These are phyloP conservation scores for Cyaniris semiargus DNA, from an alignment of 2,888 invertebrate genomes.

Conservation along the genomic window DNA sequence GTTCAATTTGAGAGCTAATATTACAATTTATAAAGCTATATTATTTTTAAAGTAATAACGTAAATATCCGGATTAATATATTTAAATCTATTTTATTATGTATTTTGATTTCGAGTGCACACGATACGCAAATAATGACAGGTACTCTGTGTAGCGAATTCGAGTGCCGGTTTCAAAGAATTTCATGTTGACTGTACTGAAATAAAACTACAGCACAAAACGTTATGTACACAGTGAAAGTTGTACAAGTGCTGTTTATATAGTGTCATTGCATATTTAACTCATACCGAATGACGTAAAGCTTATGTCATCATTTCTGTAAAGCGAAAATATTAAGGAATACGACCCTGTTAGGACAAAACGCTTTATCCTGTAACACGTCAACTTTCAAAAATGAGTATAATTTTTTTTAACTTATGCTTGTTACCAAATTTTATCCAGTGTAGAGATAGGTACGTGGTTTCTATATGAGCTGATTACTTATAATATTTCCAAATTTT, in stretches of 20 bases:
- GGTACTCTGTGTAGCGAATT: background rate
- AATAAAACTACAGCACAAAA: background rate
- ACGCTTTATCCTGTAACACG: no score
- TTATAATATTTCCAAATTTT: no score
- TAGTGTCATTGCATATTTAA: constrained; percentile 12
- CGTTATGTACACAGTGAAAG: background rate
- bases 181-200: background rate
- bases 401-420: no score
- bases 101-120: background rate
- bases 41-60: no score
- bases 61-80: no score
- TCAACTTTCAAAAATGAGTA: no score
- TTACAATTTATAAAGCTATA: no score
- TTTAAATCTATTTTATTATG: background rate
- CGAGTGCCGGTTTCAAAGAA: background rate
- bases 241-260: background rate
- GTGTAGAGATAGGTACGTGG: no score
- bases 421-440: no score
- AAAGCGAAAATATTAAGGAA: background rate
- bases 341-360: no score
- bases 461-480: no score
- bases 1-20: no score
- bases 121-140: background rate
- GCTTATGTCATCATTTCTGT: background rate
- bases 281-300: background rate